Evolutionary conservation across 1,140 invertebrate species (phyloP), one percentile per base, ranked within the genome.

Genomic region (Zaprionus tsacasi): DNA sequence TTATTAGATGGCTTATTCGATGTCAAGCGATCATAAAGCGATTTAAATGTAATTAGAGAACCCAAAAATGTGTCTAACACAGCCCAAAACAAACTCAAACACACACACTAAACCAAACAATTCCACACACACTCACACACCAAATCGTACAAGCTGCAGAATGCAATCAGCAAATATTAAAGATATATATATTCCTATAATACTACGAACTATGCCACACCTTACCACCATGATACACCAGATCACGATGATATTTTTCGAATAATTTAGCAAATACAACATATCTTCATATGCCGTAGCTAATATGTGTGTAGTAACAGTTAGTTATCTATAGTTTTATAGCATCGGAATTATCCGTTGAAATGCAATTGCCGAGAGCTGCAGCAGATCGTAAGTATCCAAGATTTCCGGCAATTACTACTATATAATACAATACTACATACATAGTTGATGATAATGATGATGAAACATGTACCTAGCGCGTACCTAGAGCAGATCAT

Each of bases 31-130:
- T 15, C 66, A 76, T 35, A n/a, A 78, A 70, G 67, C 45, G 35
- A 82, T 63, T 66, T 70, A 73, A 71, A 70, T 78, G 70, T 87
- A 78, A 48, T 55, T 71, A 76, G 45, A 74, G 17, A 58, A 66
- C 54, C 70, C 21, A 12, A 58, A 64, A 45, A 80, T 43, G 82
- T 86, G 82, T 86, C 54, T 82, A 87, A 87, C 83, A 88, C 72
- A 79, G 36, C 27, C 35, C 60, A 54, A 27, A 30, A 65, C n/a
- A 21, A 21, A 21, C 21, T 21, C 21, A 21, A 21, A 65, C 30
- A 57, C 40, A 74, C 38, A 33, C 45, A 43, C 21, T n/a, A n/a
- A n/a, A 63, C 13, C 52, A 13, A 33, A n/a, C 43, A 27, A 25
- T 13, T 25, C 25, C 11, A 15, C 21, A 52, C 38, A 27, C 36